These are phyloP conservation scores for Ammospiza caudacuta DNA, from an alignment of 2,113 vertebrate genomes.

Conservation along the genomic window DNA sequence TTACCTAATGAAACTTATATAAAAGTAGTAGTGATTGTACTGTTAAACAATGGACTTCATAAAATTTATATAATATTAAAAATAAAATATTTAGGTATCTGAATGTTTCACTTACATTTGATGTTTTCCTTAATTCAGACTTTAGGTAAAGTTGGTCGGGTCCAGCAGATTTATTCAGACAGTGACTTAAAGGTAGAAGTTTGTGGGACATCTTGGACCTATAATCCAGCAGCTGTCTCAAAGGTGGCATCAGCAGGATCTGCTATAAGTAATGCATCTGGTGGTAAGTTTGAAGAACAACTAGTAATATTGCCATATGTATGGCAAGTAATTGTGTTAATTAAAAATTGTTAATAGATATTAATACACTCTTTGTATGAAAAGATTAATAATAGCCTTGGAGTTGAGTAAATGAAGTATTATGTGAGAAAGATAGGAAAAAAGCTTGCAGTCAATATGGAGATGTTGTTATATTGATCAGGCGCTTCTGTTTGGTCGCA, in stretches of 20 bases:
- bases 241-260: conserved; percentile 97
- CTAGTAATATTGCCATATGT: not conserved
- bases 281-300: conserved; percentile 80
- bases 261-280: conserved; percentile 96
- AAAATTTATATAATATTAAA: not conserved
- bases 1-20: not conserved
- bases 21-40: not conserved
- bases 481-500: not conserved
- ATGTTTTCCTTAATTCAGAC: conserved; percentile 79
- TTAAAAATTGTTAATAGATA: not conserved
- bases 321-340: not conserved
- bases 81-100: not conserved
- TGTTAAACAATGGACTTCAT: not conserved
- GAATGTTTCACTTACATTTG: not conserved
- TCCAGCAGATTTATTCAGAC: conserved; percentile 99
- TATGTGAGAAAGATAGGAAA: not conserved
- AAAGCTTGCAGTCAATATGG: not conserved
- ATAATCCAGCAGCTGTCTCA: conserved; percentile 97
- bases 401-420: not conserved
- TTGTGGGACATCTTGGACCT: conserved; percentile 98
- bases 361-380: not conserved
- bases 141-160: conserved; percentile 96
- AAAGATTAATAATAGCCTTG: not conserved
- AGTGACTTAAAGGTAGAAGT: conserved; percentile 99
- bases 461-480: not conserved